A percentile compares a stretch with the other conserved stretches of the same genome.
phyloP scores from a whole-genome alignment of 2,113 vertebrate species.

The Neolamprologus hecqui region DNA sequence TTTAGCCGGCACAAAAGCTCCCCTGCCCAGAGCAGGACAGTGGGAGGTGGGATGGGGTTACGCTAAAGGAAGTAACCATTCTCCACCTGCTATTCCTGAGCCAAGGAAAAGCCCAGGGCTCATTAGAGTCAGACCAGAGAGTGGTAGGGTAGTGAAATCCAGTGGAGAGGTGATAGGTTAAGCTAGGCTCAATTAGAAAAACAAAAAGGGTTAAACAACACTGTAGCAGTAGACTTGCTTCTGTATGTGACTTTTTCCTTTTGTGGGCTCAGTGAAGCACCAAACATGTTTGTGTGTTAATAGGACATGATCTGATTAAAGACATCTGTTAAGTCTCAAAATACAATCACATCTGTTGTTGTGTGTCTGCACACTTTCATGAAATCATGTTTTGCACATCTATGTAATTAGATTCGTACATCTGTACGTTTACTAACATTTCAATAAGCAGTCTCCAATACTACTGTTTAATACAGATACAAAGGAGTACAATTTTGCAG shows the following conservation, averaged over 20 bases:
- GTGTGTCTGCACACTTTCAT: not conserved
- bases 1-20: slow-evolving; percentile 28
- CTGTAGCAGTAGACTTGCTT: not conserved
- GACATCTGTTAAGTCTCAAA: slow-evolving; percentile 8
- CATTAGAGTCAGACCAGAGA: not conserved
- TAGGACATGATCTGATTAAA: slow-evolving; percentile 40
- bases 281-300: slow-evolving; percentile 42
- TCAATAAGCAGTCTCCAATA: not conserved
- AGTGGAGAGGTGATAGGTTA: not conserved
- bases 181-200: not conserved
- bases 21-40: not conserved
- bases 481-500: not conserved
- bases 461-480: not conserved
- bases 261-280: not conserved
- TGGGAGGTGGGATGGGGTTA: not conserved
- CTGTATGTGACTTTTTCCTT: not conserved
- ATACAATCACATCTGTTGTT: not conserved
- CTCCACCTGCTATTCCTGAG: slow-evolving; percentile 27
- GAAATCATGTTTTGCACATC: not conserved
- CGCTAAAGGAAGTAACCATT: not conserved
- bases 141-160: not conserved
- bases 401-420: not conserved
- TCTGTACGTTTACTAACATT: not conserved
- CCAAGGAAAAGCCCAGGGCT: not conserved
- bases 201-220: slow-evolving; percentile 2